Evolutionary conservation across 2,888 invertebrate genomes (phyloP).

Genomic region (Callosobruchus maculatus): DNA sequence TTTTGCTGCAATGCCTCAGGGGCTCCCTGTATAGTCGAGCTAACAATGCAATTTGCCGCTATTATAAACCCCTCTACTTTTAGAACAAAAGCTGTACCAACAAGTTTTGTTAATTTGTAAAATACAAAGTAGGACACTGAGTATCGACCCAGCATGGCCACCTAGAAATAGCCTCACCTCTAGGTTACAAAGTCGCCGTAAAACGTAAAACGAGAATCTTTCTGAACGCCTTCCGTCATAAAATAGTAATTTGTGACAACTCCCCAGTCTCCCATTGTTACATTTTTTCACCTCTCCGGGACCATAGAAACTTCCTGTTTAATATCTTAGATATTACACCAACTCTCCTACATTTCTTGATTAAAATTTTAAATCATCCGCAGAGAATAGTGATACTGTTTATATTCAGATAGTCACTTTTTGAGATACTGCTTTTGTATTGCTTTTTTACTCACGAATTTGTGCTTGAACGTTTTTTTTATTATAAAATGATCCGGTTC

Average conservation of each 20-base stretch:
- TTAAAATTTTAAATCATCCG: neutral
- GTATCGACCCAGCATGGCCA: neutral
- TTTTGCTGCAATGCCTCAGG: too few species aligned
- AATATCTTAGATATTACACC: neutral
- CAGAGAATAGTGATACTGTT: too few species aligned
- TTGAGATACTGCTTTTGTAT: too few species aligned
- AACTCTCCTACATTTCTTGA: neutral
- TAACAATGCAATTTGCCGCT: too few species aligned
- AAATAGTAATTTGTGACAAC: neutral
- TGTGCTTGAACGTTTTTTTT: too few species aligned
- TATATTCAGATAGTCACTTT: too few species aligned
- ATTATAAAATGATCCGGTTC: too few species aligned
- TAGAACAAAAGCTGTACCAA: too few species aligned
- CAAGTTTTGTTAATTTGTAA: neutral
- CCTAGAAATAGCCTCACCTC: neutral
- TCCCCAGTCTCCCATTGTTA: neutral
- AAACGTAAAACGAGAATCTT: neutral
- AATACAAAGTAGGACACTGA: neutral
- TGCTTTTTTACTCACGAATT: too few species aligned
- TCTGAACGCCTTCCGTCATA: neutral
- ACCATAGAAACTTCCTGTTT: neutral
- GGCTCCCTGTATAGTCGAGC: too few species aligned
- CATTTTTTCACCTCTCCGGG: neutral
- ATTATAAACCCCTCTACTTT: too few species aligned
- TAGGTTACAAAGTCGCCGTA: neutral